Evolutionary conservation across 2,113 vertebrate species (phyloP).

Genomic region (Actinemys pallida): DNA sequence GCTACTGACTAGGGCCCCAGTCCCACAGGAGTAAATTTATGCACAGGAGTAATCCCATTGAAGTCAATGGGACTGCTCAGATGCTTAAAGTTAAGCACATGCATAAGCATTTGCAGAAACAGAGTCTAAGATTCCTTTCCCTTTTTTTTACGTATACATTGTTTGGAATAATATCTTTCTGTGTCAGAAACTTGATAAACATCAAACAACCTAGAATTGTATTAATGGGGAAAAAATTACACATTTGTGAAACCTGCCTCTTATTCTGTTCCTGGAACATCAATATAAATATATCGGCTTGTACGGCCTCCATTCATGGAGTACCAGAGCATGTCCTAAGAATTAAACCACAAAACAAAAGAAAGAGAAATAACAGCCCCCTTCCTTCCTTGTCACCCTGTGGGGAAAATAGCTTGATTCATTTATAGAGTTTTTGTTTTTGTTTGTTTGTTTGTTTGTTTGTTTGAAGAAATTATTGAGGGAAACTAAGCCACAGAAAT

Average conservation of each 20-base stretch:
- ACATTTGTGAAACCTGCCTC: neutral
- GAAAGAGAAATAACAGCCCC: neutral
- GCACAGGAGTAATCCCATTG: neutral
- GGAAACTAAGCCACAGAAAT: conserved; percentile 22
- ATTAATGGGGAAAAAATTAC: neutral
- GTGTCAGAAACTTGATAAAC: neutral
- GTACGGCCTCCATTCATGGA: neutral
- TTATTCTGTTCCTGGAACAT: conserved; percentile 23
- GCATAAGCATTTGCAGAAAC: neutral
- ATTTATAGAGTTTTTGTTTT: conserved; percentile 28
- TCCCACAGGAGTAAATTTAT: neutral
- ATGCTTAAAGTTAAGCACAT: neutral
- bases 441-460: conserved; percentile 35
- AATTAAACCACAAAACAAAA: neutral
- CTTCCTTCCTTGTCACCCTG: conserved; percentile 18
- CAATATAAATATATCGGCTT: neutral
- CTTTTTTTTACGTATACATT: neutral
- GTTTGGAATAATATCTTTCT: neutral
- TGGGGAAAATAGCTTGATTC: conserved; percentile 9
- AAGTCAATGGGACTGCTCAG: neutral
- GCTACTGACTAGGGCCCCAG: neutral
- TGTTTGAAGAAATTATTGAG: conserved; percentile 54
- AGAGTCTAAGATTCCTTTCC: neutral
- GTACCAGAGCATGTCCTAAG: neutral
- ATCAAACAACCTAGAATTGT: neutral